phyloP scores from a whole-genome alignment of 2,888 invertebrate species.

The Meloe dianella region DNA sequence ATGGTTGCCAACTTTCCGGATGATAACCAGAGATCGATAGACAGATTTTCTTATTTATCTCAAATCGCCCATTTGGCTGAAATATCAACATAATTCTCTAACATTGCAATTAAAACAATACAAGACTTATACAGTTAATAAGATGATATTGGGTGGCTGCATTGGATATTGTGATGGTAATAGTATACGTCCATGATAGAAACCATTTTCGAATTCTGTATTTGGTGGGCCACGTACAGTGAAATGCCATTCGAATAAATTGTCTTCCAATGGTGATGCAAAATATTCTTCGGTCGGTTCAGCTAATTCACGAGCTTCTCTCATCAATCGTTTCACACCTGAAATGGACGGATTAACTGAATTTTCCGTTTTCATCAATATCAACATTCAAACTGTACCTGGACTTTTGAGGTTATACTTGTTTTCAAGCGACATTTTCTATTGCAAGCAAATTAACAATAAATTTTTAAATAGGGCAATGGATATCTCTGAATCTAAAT shows the following conservation, averaged over 20 bases:
- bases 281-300: conserved; percentile 88
- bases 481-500: too few relatives aligned
- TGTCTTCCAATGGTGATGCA: conserved; percentile 91
- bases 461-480: too few relatives aligned
- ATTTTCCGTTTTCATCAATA: too few relatives aligned
- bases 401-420: conserved; percentile 69
- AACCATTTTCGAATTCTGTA: conserved; percentile 87
- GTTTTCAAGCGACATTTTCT: conserved; percentile 61
- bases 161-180: conserved; percentile 95
- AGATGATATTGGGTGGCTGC: conserved; percentile 95
- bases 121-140: conserved; percentile 76
- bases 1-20: conserved; percentile 98
- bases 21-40: conserved; percentile 94
- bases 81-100: conserved; percentile 36
- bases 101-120: background rate
- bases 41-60: conserved; percentile 92
- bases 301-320: conserved; percentile 85
- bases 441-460: too few relatives aligned
- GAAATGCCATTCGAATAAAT: conserved; percentile 97
- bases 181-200: conserved; percentile 91
- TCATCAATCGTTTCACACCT: conserved; percentile 93
- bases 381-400: conserved; percentile 54
- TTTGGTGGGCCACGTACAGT: conserved; percentile 89
- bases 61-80: conserved; percentile 92
- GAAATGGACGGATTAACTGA: too few relatives aligned